phyloP scores from a whole-genome alignment of 2,797 vertebrate species.

The Carduelis carduelis region DNA sequence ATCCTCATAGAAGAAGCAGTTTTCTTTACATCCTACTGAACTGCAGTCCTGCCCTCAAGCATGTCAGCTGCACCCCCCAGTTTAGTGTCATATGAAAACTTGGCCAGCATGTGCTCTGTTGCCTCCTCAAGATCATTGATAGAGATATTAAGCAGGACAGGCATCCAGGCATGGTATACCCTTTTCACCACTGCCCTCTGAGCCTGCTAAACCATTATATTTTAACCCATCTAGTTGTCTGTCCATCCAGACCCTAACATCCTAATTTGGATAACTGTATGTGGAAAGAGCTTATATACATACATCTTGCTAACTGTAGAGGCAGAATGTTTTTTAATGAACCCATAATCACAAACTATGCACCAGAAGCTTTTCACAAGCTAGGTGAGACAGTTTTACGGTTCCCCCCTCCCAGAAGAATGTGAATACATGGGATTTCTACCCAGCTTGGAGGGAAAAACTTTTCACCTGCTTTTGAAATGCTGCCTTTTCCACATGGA shows the following conservation, averaged over 20 bases:
- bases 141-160: background rate
- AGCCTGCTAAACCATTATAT: background rate
- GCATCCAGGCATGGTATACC: background rate
- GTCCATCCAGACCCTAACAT: background rate
- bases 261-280: background rate
- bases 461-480: background rate
- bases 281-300: background rate
- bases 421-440: background rate
- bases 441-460: background rate
- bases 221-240: background rate
- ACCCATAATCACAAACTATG: background rate
- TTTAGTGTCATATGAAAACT: background rate
- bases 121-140: background rate
- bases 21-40: background rate
- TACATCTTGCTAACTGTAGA: background rate
- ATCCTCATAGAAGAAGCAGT: background rate
- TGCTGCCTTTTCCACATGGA: background rate
- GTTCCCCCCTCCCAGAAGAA: background rate
- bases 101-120: background rate
- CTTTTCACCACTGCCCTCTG: background rate
- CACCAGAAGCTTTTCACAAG: background rate
- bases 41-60: background rate
- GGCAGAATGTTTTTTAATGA: background rate
- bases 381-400: background rate
- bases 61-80: background rate